Evolutionary conservation across 1,140 invertebrate species (phyloP).

Genomic region (Ceratosolen fusciceps): DNA sequence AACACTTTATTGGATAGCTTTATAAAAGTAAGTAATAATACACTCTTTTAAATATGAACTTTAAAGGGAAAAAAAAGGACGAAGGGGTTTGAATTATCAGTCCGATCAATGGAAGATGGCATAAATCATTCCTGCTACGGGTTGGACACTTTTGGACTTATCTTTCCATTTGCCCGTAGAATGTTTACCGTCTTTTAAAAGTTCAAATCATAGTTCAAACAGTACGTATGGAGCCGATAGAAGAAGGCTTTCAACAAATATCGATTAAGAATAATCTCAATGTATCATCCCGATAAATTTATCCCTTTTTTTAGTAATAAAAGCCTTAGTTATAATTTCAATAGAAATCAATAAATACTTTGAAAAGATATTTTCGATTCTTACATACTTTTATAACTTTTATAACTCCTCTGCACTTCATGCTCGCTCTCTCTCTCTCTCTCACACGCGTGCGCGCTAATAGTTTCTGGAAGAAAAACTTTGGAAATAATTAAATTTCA

Average conservation of each 20-base stretch:
- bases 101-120: not conserved
- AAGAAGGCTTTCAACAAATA: not conserved
- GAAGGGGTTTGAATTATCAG: not conserved
- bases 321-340: not conserved
- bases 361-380: not conserved
- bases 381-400: too few relatives aligned
- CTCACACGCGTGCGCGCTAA: too few relatives aligned
- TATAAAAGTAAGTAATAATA: too few relatives aligned
- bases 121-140: not conserved
- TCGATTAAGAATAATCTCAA: not conserved
- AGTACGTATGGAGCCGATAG: too few relatives aligned
- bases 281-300: not conserved
- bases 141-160: not conserved
- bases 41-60: too few relatives aligned
- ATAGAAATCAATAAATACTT: not conserved
- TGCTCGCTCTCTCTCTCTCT: too few relatives aligned
- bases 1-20: too few relatives aligned
- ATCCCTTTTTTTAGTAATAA: not conserved
- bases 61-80: too few relatives aligned
- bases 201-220: not conserved
- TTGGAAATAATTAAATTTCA: too few relatives aligned
- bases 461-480: too few relatives aligned
- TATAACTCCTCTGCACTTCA: too few relatives aligned
- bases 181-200: constrained; percentile 1
- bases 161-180: not conserved